These are phyloP conservation scores for Sinopyrophorus schimmeli DNA, from an alignment of 2,888 invertebrate genomes.

Conservation along the genomic window DNA sequence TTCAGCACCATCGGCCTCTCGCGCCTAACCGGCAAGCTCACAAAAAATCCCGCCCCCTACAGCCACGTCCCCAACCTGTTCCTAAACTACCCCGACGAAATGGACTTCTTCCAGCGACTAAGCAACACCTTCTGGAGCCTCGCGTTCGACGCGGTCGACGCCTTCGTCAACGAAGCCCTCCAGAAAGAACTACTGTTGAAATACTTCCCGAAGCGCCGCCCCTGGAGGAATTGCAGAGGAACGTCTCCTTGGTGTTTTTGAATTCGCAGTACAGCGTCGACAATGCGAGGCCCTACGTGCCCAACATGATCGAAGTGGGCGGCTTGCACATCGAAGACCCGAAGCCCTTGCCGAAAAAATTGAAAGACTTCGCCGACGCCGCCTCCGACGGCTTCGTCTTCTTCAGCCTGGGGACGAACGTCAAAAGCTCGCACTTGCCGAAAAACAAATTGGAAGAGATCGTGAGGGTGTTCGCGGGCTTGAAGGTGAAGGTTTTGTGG, in stretches of 20 bases:
- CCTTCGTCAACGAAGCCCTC: conserved; percentile 20
- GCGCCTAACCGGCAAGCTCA: conserved; percentile 38
- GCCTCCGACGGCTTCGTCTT: conserved; percentile 41
- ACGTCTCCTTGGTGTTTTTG: conserved; percentile 41
- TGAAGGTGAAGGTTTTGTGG: conserved; percentile 67
- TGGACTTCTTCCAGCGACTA: conserved; percentile 47
- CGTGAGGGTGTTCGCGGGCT: conserved; percentile 59
- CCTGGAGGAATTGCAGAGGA: conserved; percentile 36
- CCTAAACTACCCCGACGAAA: conserved; percentile 41
- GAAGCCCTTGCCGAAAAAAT: conserved; percentile 28
- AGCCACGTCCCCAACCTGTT: conserved; percentile 47
- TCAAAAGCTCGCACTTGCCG: conserved; percentile 35
- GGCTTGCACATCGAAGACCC: conserved; percentile 42
- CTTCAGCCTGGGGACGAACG: conserved; percentile 43
- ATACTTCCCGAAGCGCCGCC: conserved; percentile 41
- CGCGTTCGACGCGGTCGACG: conserved; percentile 17
- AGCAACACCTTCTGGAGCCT: conserved; percentile 39
- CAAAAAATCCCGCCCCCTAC: conserved; percentile 46
- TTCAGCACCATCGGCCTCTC: conserved; percentile 43
- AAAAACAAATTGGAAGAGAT: conserved; percentile 48
- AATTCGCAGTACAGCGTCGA: conserved; percentile 45
- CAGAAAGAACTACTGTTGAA: conserved; percentile 35
- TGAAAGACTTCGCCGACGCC: conserved; percentile 37
- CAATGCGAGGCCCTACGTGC: conserved; percentile 43
- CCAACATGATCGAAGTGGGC: conserved; percentile 45